Percentiles rank a stretch among this genome's conserved stretches.
These are phyloP conservation scores for Dendropsophus ebraccatus DNA, from an alignment of 2,113 vertebrate species.

Conservation along the genomic window DNA sequence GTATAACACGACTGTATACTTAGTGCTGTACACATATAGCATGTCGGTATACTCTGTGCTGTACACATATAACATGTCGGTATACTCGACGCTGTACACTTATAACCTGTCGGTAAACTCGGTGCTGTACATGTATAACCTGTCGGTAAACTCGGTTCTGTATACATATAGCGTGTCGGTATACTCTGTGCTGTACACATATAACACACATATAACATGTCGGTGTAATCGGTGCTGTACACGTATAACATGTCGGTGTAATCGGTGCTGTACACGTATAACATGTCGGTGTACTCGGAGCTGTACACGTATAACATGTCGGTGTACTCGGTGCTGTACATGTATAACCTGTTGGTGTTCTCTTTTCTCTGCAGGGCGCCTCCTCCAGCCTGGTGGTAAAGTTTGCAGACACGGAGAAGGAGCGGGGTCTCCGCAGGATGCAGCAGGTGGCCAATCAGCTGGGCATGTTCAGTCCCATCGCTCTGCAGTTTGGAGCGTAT, in stretches of 20 bases:
- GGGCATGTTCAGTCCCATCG: slow-evolving; percentile 94
- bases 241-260: neutral
- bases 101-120: neutral
- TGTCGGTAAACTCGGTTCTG: neutral
- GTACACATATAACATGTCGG: neutral
- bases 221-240: too few species aligned
- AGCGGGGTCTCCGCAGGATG: slow-evolving; percentile 89
- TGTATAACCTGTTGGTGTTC: neutral
- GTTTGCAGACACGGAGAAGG: slow-evolving; percentile 95
- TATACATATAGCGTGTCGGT: neutral
- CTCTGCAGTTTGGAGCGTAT: slow-evolving; percentile 92
- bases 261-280: slow-evolving; percentile 56
- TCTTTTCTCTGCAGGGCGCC: slow-evolving; percentile 77
- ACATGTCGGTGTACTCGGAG: neutral
- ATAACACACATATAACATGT: too few species aligned
- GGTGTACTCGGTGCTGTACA: slow-evolving; percentile 57
- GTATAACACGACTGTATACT: neutral
- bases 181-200: neutral
- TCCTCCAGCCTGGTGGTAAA: slow-evolving; percentile 97
- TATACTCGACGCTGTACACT: neutral
- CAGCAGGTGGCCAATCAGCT: slow-evolving; percentile 94
- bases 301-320: neutral
- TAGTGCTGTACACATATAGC: neutral
- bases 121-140: neutral
- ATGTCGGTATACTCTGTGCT: neutral